Conservation (phyloP, 2,797 vertebrate genomes). For the Crocodylus rhombifer region DNA sequence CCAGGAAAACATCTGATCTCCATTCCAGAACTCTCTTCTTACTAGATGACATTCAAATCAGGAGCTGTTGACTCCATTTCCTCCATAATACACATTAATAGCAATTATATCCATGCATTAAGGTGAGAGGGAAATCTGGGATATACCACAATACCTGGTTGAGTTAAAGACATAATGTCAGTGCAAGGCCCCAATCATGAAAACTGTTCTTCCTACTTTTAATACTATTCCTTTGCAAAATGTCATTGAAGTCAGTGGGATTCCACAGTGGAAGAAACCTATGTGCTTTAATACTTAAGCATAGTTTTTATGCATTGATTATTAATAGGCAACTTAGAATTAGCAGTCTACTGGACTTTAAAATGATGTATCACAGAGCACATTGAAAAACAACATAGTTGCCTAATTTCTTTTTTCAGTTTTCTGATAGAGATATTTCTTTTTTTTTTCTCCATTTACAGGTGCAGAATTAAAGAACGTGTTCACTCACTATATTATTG, state of each 20-base stretch:
- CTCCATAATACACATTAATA: background rate
- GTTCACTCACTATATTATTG: constrained; percentile 91
- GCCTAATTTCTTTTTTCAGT: constrained; percentile 71
- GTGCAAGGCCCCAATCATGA: background rate
- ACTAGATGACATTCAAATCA: background rate
- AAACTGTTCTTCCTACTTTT: background rate
- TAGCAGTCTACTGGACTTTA: constrained; percentile 44
- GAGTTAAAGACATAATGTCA: background rate
- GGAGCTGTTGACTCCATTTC: background rate
- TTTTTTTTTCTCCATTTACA: constrained; percentile 82
- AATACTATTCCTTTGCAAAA: background rate
- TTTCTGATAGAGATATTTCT: constrained; percentile 77
- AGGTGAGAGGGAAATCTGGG: background rate
- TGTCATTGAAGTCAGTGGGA: constrained; percentile 4
- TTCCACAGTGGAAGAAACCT: background rate
- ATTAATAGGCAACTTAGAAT: constrained; percentile 66
- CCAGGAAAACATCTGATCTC: background rate
- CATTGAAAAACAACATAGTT: constrained; percentile 74
- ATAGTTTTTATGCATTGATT: constrained; percentile 48
- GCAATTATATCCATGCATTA: background rate
- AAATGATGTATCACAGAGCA: constrained; percentile 61
- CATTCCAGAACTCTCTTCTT: background rate
- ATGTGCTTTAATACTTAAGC: background rate
- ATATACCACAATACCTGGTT: background rate
- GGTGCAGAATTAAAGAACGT: constrained; percentile 90